Percentiles rank a stretch among this genome's conserved stretches.
These are phyloP conservation scores for Megamerina dolium DNA, from an alignment of 2,888 invertebrate species.

Conservation along the genomic window DNA sequence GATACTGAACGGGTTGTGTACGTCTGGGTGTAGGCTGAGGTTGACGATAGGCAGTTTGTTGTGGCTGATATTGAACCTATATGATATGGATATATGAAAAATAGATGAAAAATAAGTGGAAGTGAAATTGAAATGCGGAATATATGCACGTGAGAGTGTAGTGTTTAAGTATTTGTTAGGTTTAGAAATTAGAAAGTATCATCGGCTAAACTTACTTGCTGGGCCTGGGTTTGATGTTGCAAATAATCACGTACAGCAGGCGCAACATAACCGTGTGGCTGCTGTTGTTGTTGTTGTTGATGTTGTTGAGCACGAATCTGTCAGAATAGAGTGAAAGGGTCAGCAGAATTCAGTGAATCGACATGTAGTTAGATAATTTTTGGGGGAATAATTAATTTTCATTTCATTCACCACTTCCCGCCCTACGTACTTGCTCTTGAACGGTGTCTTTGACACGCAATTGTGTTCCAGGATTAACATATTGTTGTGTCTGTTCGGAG, in stretches of 20 bases:
- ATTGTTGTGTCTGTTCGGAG: conserved; percentile 50
- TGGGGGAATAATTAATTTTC: too few relatives aligned
- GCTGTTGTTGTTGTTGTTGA: conserved; percentile 33
- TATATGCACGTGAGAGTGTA: too few relatives aligned
- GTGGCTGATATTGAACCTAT: conserved; percentile 39
- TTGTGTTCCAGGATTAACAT: conserved; percentile 51
- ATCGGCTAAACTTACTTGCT: conserved; percentile 36
- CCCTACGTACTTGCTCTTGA: conserved; percentile 37
- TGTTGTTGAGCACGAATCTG: conserved; percentile 39
- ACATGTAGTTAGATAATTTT: too few relatives aligned
- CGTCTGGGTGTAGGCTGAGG: conserved; percentile 36
- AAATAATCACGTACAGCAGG: conserved; percentile 46
- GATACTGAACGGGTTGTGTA: conserved; percentile 33
- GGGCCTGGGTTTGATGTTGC: conserved; percentile 35
- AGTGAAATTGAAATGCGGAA: background rate
- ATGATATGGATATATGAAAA: conserved; percentile 1
- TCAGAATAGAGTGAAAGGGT: conserved; percentile 14
- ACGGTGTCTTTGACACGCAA: conserved; percentile 48
- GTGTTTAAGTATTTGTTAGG: too few relatives aligned
- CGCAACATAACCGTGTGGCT: conserved; percentile 39
- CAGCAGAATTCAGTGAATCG: too few relatives aligned
- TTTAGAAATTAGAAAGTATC: too few relatives aligned
- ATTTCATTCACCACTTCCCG: too few relatives aligned
- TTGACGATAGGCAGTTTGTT: conserved; percentile 39
- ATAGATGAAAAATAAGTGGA: conserved; percentile 9